Evolutionary conservation across 2,113 vertebrate species (phyloP), one percentile per base, ranked within the genome.

Genomic region (Ophiodon elongatus): DNA sequence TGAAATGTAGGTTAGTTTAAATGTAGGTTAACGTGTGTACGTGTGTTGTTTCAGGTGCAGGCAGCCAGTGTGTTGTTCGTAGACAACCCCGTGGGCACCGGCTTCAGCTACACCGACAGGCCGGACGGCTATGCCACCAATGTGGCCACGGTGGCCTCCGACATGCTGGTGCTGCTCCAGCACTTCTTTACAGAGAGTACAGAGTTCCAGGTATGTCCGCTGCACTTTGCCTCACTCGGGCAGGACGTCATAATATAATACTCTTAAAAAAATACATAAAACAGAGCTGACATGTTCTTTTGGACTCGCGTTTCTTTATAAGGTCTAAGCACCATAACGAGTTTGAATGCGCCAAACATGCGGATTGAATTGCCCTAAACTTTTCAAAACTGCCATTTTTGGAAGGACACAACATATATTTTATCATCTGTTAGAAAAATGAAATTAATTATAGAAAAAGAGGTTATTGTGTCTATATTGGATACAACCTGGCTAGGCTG

Each of bases 31-130:
- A 29, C n/a, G 17, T 71, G 25, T 60, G 25, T 77, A 19, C 64
- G 17, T 78, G n/a, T 79, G 9, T 23, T n/a, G 19, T 52, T 64
- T 17, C 84, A 99, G 98, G 88, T 98, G 59, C 96, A 96, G 88
- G 94, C 96, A 39, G 96, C 97, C 88, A 99, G 94, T 57, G 47
- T 99, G 60, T 92, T 99, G 31, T 99, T 99, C 74, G 98, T 99
- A 60, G 98, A 99, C 85, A 99, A 98, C 88, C 98, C 98, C 0
- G 98, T 99, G 66, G 98, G 98, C 47, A 96, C 96, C 0, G 98
- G 98, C 67, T 99, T 96, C 90, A 99, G 98, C 88, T 99, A 97
- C 14, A 94, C 96, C 1, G 96, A 97, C 5, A 59, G 86, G 0
- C 84, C 91, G 0, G 91, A 92, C 0, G 91, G 93, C 1, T 97